phyloP scores from a whole-genome alignment of 2,797 vertebrate species.

The Poeciliopsis paucimaculata region DNA sequence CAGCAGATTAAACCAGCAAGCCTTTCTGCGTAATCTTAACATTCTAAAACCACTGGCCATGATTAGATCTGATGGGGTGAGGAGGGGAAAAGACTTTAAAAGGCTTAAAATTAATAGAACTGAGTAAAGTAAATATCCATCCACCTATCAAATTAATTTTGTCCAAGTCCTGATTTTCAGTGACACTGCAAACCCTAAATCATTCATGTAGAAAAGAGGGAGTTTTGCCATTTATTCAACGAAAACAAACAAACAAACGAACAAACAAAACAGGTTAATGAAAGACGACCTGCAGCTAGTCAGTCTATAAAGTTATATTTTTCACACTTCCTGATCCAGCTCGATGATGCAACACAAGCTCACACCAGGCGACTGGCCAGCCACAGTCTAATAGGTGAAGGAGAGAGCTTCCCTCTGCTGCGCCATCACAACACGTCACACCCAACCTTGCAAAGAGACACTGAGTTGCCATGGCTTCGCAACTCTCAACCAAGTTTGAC shows the following conservation, averaged over 20 bases:
- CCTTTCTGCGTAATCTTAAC: not conserved
- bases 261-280: not conserved
- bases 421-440: not conserved
- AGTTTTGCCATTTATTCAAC: not conserved
- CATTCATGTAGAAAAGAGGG: not conserved
- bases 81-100: not conserved
- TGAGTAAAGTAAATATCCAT: not conserved
- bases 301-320: not conserved
- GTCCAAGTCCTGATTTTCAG: not conserved
- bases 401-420: not conserved
- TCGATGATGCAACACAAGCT: not conserved
- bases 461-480: not conserved
- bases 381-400: not conserved
- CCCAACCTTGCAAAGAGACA: not conserved
- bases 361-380: not conserved
- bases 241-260: not conserved
- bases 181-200: not conserved
- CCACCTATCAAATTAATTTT: not conserved
- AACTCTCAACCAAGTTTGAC: not conserved
- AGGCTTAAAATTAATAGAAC: too few relatives aligned
- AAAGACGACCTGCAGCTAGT: not conserved
- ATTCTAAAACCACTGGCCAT: not conserved
- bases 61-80: not conserved
- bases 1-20: not conserved
- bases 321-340: not conserved